These are phyloP conservation scores for Diachasma alloeum DNA, from an alignment of 1,140 invertebrate species.

Conservation along the genomic window DNA sequence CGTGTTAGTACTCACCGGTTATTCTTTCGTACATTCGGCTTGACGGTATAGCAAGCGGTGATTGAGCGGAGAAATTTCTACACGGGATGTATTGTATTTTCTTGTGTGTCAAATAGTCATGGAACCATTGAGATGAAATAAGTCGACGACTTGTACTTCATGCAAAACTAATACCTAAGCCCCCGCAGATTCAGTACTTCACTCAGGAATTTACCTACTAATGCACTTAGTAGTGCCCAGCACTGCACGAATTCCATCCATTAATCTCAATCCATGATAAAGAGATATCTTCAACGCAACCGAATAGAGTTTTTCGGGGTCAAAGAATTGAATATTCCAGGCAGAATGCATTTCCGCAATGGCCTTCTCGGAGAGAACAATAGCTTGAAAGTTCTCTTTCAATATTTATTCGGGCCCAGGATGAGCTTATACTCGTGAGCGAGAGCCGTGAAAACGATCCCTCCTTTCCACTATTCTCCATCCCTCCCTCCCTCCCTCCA, in stretches of 20 bases:
- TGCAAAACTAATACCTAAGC: too few species aligned
- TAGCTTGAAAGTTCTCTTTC: constrained; percentile 23
- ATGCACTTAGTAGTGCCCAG: neutral
- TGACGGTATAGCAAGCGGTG: too few species aligned
- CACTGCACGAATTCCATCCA: neutral
- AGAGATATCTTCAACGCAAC: neutral
- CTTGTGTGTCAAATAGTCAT: too few species aligned
- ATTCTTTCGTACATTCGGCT: too few species aligned
- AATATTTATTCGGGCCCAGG: constrained; percentile 24
- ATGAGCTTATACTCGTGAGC: constrained; percentile 4
- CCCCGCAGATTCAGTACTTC: too few species aligned
- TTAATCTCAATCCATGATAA: constrained; percentile 3
- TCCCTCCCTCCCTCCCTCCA: too few species aligned
- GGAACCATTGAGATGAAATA: too few species aligned
- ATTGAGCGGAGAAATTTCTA: too few species aligned
- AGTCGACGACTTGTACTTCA: too few species aligned
- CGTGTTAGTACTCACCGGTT: too few species aligned
- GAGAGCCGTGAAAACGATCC: constrained; percentile 20
- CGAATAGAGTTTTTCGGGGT: neutral
- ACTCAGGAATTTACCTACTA: too few species aligned
- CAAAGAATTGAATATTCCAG: constrained; percentile 8
- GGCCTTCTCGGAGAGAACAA: constrained; percentile 8
- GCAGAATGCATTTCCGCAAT: constrained; percentile 20
- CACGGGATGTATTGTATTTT: too few species aligned
- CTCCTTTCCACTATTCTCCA: neutral